Percentiles rank a stretch among this genome's conserved stretches.
Conservation (phyloP, 1,140 invertebrate genomes). For the Aphelenchoides avenae region DNA sequence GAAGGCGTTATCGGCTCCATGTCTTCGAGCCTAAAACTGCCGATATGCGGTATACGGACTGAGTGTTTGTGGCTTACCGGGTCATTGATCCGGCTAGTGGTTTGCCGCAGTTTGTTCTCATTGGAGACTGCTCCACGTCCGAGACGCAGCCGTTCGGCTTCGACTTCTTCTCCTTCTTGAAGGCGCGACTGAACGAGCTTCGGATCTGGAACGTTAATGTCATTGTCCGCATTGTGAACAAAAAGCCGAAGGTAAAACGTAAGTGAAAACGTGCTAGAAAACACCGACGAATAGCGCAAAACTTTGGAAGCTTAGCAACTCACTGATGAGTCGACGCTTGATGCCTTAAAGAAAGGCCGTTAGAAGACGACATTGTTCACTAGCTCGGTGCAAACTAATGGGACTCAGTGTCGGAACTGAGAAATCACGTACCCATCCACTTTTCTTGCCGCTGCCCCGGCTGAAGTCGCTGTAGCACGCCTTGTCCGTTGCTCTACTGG, state of each 20-base stretch:
- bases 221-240: not conserved
- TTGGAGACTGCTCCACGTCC: slow-evolving; percentile 8
- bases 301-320: too few relatives aligned
- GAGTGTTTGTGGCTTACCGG: not conserved
- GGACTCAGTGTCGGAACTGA: not conserved
- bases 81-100: slow-evolving; percentile 3
- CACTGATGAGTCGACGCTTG: too few relatives aligned
- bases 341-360: too few relatives aligned
- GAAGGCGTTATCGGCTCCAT: not conserved
- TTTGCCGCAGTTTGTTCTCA: too few relatives aligned
- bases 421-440: slow-evolving; percentile 31
- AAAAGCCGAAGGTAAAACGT: too few relatives aligned
- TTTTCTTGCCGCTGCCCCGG: slow-evolving; percentile 19
- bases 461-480: slow-evolving; percentile 3
- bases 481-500: not conserved
- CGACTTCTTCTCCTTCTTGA: slow-evolving; percentile 74
- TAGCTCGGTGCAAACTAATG: not conserved
- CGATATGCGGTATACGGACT: not conserved
- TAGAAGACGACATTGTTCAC: too few relatives aligned
- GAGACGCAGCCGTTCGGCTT: slow-evolving; percentile 8
- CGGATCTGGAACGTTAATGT: slow-evolving; percentile 67
- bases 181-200: slow-evolving; percentile 95
- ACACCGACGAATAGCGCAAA: too few relatives aligned
- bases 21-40: not conserved
- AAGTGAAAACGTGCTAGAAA: too few relatives aligned